Conservation (phyloP, 2,888 invertebrate genomes). For the Uloborus plumipes region DNA sequence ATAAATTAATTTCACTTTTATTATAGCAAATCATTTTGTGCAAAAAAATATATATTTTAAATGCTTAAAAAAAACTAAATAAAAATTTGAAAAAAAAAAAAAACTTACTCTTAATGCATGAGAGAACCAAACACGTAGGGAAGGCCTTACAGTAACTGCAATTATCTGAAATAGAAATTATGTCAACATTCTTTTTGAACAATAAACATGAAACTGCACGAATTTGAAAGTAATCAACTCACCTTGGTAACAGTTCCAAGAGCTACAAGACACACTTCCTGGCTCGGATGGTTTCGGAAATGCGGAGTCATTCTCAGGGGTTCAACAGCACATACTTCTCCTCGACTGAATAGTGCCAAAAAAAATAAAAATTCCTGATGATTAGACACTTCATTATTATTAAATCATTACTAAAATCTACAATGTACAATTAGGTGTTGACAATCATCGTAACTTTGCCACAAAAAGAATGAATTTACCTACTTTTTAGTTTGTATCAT, state of each 20-base stretch:
- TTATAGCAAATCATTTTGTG: no score
- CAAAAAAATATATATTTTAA: no score
- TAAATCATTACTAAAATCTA: no score
- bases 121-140: slow-evolving; percentile 83
- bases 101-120: slow-evolving; percentile 79
- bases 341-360: slow-evolving; percentile 78
- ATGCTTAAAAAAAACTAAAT: no score
- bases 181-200: background rate
- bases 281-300: slow-evolving; percentile 78
- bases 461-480: no score
- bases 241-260: slow-evolving; percentile 94
- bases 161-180: slow-evolving; percentile 75
- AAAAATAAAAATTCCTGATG: background rate
- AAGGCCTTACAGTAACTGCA: slow-evolving; percentile 83
- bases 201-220: background rate
- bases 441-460: no score
- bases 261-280: slow-evolving; percentile 85
- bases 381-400: background rate
- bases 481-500: no score
- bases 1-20: no score
- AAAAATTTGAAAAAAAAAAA: slow-evolving; percentile 26
- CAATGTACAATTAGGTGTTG: no score
- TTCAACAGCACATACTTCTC: slow-evolving; percentile 87
- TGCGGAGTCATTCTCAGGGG: slow-evolving; percentile 76
- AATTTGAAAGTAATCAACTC: slow-evolving; percentile 66